These are phyloP conservation scores for Paratilapia polleni DNA, from an alignment of 2,113 vertebrate genomes.

Conservation along the genomic window DNA sequence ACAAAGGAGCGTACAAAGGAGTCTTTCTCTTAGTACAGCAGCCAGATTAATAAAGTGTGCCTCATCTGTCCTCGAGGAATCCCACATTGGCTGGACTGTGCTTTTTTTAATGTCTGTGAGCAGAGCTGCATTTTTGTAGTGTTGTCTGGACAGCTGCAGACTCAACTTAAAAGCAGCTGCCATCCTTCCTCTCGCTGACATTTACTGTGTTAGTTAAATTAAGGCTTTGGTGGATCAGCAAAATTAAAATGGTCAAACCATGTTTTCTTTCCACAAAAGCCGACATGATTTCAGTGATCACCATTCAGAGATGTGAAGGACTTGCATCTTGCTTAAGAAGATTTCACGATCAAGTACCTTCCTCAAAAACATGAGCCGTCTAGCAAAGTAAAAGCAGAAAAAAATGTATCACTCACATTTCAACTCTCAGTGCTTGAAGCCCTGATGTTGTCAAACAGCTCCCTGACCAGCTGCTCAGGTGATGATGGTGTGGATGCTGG, in stretches of 20 bases:
- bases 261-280: not conserved
- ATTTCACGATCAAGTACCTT: not conserved
- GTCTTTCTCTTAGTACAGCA: conserved; percentile 37
- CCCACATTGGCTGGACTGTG: not conserved
- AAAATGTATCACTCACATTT: not conserved
- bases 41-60: conserved; percentile 36
- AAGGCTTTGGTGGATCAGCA: not conserved
- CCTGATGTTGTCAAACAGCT: not conserved
- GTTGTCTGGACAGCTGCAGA: conserved; percentile 18
- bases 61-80: conserved; percentile 25
- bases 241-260: not conserved
- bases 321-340: not conserved
- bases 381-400: not conserved
- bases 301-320: not conserved
- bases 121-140: not conserved
- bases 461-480: conserved; percentile 17
- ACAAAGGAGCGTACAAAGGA: conserved; percentile 35
- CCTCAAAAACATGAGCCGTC: not conserved
- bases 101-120: conserved; percentile 9
- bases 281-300: not conserved
- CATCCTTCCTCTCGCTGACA: conserved; percentile 27
- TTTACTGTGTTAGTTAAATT: conserved; percentile 13
- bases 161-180: conserved; percentile 17
- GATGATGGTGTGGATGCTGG: not conserved
- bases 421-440: not conserved